Evolutionary conservation across 2,888 invertebrate genomes (phyloP), one percentile per base, ranked within the genome.

Genomic region (Biston betularia): DNA sequence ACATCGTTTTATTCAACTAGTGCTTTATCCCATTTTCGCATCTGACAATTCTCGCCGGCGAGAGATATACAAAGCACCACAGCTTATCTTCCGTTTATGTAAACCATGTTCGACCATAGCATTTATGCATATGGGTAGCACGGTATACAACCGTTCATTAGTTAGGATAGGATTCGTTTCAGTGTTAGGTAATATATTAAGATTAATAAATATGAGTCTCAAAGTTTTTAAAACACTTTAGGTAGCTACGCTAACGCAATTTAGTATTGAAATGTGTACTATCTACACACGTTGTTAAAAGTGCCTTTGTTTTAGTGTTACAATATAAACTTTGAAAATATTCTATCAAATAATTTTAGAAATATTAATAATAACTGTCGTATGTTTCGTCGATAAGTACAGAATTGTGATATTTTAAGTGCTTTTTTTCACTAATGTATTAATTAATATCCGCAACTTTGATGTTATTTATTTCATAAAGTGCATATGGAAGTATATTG

Each of bases 381-480:
- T 45, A 45, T 45, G 48, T 44, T 56, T 57, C 34, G 46, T 66
- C 66, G 52, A 61, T 70, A 63, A 80, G 81, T 84, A 84, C 82
- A 83, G 77, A 79, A 84, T 85, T 91, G 91, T 92, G 90, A 90
- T 92, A 89, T 78, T 76, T 61, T 82, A 83, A 81, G 82, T 85
- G 84, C 83, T 88, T 88, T 65, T 53, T 68, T 63, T 55, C 24
- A 24, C 63, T 63, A 79, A 80, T 66, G 55, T 54, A 79, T 77
- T 81, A 80, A 79, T 77, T 81, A 80, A 79, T 78, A 70, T 34
- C 72, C 80, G 76, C 73, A 75, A 82, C 80, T 65, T 70, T 75
- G 74, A 74, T 76, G 74, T 77, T 71, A 77, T 79, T 78, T 79
- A 77, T 81, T 81, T 75, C 70, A 73, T 75, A 74, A 71, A 70